Percentiles rank a stretch among this genome's conserved stretches.
Evolutionary conservation across 2,888 invertebrate genomes (phyloP).

Genomic region (Caprella mutica): DNA sequence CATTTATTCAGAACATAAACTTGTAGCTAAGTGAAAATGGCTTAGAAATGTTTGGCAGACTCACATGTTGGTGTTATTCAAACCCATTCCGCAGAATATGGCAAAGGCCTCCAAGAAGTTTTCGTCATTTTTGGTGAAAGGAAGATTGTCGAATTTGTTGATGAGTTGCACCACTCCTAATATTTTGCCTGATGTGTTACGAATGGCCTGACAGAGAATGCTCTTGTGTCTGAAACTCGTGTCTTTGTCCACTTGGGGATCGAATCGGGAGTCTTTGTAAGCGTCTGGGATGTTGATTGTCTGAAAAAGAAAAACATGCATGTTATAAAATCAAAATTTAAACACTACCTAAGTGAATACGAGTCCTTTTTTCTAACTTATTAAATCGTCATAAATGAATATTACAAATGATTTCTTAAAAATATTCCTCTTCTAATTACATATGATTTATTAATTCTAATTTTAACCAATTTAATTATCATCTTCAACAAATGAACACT

Average conservation of each 20-base stretch:
- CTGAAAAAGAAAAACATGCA: conserved; percentile 45
- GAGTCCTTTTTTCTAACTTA: no score
- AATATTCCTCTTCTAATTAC: no score
- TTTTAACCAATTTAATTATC: background rate
- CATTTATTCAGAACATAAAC: no score
- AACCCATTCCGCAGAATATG: conserved; percentile 94
- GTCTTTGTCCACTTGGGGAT: conserved; percentile 70
- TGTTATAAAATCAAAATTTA: background rate
- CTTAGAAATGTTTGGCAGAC: no score
- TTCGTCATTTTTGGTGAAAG: conserved; percentile 89
- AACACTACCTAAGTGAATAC: no score
- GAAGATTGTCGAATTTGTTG: conserved; percentile 80
- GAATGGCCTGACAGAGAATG: conserved; percentile 90
- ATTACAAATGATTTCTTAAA: no score
- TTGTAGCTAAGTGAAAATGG: no score
- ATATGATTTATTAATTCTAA: no score
- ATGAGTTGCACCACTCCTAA: conserved; percentile 86
- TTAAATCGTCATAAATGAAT: no score
- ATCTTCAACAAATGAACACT: no score
- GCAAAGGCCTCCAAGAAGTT: conserved; percentile 95
- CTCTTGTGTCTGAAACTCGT: conserved; percentile 74
- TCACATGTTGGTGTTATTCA: conserved; percentile 87
- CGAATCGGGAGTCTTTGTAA: conserved; percentile 77
- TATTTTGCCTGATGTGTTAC: conserved; percentile 79
- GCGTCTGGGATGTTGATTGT: conserved; percentile 84